A percentile compares a stretch with the other conserved stretches of the same genome.
These are phyloP conservation scores for Brenthis ino DNA, from an alignment of 2,888 invertebrate genomes.

Conservation along the genomic window DNA sequence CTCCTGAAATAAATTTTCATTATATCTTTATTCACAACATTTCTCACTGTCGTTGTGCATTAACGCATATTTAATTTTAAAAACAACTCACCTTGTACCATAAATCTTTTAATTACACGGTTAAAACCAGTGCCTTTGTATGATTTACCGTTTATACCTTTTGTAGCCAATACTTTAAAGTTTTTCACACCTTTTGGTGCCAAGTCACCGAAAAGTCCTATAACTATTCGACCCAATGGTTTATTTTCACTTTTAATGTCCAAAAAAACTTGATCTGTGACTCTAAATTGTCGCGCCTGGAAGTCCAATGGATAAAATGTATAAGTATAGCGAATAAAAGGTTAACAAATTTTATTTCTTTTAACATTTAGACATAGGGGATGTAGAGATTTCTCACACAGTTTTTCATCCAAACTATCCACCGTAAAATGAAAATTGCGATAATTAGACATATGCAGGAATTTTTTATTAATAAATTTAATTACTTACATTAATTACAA, in stretches of 20 bases:
- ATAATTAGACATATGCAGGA: no score
- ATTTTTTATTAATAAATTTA: background rate
- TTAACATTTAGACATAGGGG: no score
- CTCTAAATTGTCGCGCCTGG: slow-evolving; percentile 84
- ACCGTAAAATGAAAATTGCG: no score
- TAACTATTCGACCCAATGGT: slow-evolving; percentile 88
- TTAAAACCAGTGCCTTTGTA: slow-evolving; percentile 92
- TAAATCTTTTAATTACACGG: slow-evolving; percentile 93
- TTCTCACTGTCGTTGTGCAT: background rate
- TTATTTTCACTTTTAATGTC: slow-evolving; percentile 89
- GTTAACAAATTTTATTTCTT: no score
- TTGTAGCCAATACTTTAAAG: slow-evolving; percentile 90
- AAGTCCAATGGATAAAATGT: slow-evolving; percentile 43
- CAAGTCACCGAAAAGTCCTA: slow-evolving; percentile 94
- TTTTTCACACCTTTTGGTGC: slow-evolving; percentile 94
- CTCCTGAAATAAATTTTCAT: slow-evolving; percentile 81
- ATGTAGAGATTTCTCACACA: no score
- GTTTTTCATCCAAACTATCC: no score
- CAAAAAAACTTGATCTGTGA: slow-evolving; percentile 92
- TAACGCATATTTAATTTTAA: background rate
- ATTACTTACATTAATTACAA: slow-evolving; percentile 22
- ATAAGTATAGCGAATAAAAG: background rate
- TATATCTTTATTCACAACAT: background rate
- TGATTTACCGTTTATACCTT: slow-evolving; percentile 88
- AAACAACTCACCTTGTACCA: slow-evolving; percentile 90